These are phyloP conservation scores for Eilema griseolum DNA, from an alignment of 2,888 invertebrate species.

Conservation along the genomic window DNA sequence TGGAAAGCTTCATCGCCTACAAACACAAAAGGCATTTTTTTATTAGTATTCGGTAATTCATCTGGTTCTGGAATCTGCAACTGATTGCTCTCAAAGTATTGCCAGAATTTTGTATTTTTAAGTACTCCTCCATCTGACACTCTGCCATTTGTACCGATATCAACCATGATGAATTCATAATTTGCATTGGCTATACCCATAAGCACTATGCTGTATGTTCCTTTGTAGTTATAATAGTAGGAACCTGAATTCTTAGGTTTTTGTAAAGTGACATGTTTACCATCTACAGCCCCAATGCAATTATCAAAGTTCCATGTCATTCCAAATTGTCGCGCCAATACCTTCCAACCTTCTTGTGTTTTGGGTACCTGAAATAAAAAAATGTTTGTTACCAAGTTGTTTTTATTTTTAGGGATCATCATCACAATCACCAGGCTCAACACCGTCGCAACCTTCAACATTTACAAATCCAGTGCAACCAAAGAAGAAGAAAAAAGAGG, in stretches of 20 bases:
- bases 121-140: constrained; percentile 18
- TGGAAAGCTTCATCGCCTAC: constrained; percentile 32
- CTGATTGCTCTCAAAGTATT: constrained; percentile 7
- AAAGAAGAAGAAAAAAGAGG: constrained; percentile 13
- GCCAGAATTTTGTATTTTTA: constrained; percentile 14
- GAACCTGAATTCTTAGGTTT: constrained; percentile 11
- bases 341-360: constrained; percentile 19
- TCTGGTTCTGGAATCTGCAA: constrained; percentile 19
- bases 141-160: constrained; percentile 16
- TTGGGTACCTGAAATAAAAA: constrained; percentile 13
- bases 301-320: constrained; percentile 50
- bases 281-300: constrained; percentile 36
- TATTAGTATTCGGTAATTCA: constrained; percentile 14
- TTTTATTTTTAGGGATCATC: background rate
- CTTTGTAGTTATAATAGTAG: constrained; percentile 16
- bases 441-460: background rate
- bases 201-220: constrained; percentile 31
- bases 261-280: no score
- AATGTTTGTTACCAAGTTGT: background rate
- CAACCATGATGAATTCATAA: constrained; percentile 26
- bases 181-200: constrained; percentile 35
- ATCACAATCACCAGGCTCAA: background rate
- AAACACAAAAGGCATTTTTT: constrained; percentile 27
- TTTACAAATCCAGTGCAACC: background rate
- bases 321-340: constrained; percentile 34